Base-by-base conservation (phyloP, 2,113 vertebrate genomes). In the Nannobrachium achirus region DNA sequence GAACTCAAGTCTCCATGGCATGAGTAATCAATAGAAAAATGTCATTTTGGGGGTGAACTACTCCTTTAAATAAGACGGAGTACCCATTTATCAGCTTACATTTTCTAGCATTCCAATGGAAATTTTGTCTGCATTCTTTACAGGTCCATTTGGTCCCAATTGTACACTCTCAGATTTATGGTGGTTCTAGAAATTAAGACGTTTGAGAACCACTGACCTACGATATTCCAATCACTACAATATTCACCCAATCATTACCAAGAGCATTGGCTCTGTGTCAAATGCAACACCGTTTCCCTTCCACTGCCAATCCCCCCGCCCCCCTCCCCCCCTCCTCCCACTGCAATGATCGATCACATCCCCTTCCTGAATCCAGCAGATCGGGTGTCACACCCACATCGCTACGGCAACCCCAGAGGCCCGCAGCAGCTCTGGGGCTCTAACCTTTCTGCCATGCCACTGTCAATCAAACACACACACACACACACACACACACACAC, bases 361-460 rank as follows among this genome's bases (percentile, higher is more conserved):
- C 75, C 86, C 68, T 44, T 89, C 84, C 91, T 90, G 90, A 80
- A 88, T 80, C 14, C 6, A 65, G 1, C 15, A 63, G 90, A 93
- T 91, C 87, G 49, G 42, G 52, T 94, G 94, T 94, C 93, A 90
- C 78, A 82, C 85, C 86, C 89, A 91, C 88, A 87, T 92, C 63
- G 85, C 81, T 81, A 85, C 74, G 78, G 82, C 88, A 89, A 63
- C 75, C 78, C 79, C 66, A 69, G 76, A 90, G 89, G 83, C 56
- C 63, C 56, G 15, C n/a, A 51, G 69, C 79, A 63, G 83, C 90
- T 84, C 48, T 69, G 92, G 91, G 88, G 85, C 75, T 92, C 90
- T 92, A 85, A 60, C 55, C 75, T 95, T 92, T 92, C 92, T 73
- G 56, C 66, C 53, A 56, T 14, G 46, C 67, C 61, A 45, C 69